phyloP scores from a whole-genome alignment of 2,113 vertebrate species.

The Gallinago undulata region DNA sequence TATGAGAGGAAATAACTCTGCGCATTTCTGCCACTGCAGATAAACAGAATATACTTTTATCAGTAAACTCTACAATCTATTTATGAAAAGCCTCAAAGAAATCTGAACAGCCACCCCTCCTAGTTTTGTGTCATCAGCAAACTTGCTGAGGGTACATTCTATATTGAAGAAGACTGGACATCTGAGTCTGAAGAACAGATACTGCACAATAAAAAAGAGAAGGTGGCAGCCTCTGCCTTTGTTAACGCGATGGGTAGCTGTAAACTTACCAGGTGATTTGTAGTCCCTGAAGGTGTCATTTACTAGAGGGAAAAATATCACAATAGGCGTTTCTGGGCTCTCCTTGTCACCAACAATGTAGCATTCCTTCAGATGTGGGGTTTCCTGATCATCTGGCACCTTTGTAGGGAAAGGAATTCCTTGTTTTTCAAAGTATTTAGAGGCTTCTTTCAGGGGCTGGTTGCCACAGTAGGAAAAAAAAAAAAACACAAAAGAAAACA shows the following conservation, averaged over 20 bases:
- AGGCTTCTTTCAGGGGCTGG: constrained; percentile 77
- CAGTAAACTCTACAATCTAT: neutral
- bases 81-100: neutral
- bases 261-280: constrained; percentile 79
- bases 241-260: neutral
- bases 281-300: constrained; percentile 78
- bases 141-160: too few species aligned
- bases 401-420: constrained; percentile 76
- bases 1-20: neutral
- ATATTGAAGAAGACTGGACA: too few species aligned
- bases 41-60: neutral
- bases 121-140: too few species aligned
- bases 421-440: constrained; percentile 72
- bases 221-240: neutral
- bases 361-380: constrained; percentile 74
- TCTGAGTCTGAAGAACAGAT: neutral
- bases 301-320: constrained; percentile 79
- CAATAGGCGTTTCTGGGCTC: constrained; percentile 63
- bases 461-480: neutral
- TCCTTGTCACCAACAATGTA: constrained; percentile 73
- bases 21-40: neutral
- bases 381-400: constrained; percentile 59
- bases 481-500: neutral
- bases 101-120: neutral
- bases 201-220: neutral